Conservation (phyloP, 1,140 invertebrate species). For the Eumeta japonica region DNA sequence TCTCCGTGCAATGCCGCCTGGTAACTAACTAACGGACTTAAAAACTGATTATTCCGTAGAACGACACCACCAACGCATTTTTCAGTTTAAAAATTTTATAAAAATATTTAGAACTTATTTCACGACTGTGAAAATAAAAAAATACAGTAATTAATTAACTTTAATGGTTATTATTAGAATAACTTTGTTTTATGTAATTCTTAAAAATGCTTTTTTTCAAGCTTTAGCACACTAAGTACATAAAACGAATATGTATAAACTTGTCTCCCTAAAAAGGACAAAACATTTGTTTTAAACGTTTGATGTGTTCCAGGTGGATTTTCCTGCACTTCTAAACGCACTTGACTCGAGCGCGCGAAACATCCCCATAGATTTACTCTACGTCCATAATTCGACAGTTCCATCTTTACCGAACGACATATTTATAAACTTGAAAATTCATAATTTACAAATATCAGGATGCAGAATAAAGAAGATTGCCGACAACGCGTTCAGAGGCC, state of each 20-base stretch:
- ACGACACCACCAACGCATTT: too few species aligned
- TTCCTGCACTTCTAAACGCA: conserved; percentile 67
- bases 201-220: too few species aligned
- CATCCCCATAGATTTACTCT: conserved; percentile 77
- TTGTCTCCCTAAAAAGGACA: too few species aligned
- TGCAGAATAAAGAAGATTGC: conserved; percentile 75
- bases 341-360: conserved; percentile 68
- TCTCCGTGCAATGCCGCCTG: conserved; percentile 87
- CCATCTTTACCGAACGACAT: conserved; percentile 65
- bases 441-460: conserved; percentile 81
- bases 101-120: too few species aligned
- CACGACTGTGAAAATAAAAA: too few species aligned
- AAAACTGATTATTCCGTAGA: neutral
- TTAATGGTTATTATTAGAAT: too few species aligned
- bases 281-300: too few species aligned
- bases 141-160: too few species aligned
- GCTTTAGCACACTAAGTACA: neutral
- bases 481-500: conserved; percentile 74
- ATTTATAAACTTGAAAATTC: conserved; percentile 74
- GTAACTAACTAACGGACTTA: conserved; percentile 24
- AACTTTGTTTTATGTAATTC: too few species aligned
- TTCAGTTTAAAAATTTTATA: too few species aligned
- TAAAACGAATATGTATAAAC: too few species aligned
- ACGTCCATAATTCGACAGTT: conserved; percentile 85
- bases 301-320: conserved; percentile 76